A percentile compares a stretch with the other conserved stretches of the same genome.
Evolutionary conservation across 2,113 vertebrate genomes (phyloP).

Genomic region (Corythornis madagascariensis): DNA sequence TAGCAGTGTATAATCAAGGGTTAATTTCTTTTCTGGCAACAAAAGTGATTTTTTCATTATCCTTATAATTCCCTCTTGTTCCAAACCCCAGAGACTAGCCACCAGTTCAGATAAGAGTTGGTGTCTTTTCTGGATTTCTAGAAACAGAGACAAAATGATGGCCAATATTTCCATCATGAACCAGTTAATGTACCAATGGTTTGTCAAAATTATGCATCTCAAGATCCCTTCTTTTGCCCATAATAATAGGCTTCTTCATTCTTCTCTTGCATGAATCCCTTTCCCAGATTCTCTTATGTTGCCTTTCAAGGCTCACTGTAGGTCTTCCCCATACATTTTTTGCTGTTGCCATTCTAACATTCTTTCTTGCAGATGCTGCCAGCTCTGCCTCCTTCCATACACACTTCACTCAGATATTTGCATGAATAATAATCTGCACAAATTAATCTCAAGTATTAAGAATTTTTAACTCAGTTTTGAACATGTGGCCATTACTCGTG

Average conservation of each 20-base stretch:
- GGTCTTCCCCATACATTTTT: background rate
- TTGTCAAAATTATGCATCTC: background rate
- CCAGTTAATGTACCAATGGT: background rate
- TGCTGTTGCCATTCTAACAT: background rate
- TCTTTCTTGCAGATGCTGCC: background rate
- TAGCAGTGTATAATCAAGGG: background rate
- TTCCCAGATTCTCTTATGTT: background rate
- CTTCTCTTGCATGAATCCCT: background rate
- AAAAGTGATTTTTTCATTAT: background rate
- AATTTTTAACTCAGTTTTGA: background rate
- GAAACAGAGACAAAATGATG: background rate
- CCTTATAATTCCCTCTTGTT: background rate
- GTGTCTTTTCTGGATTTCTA: background rate
- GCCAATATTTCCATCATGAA: background rate
- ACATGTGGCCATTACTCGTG: background rate
- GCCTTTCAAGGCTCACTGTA: background rate
- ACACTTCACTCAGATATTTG: background rate
- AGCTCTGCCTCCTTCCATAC: background rate
- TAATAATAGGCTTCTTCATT: background rate
- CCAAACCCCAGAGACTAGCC: background rate
- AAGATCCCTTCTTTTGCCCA: background rate
- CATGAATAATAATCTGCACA: background rate
- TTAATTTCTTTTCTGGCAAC: background rate
- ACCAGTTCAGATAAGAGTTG: background rate
- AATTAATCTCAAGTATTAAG: background rate